phyloP scores from a whole-genome alignment of 2,797 vertebrate species.

The Hydrolagus colliei region DNA sequence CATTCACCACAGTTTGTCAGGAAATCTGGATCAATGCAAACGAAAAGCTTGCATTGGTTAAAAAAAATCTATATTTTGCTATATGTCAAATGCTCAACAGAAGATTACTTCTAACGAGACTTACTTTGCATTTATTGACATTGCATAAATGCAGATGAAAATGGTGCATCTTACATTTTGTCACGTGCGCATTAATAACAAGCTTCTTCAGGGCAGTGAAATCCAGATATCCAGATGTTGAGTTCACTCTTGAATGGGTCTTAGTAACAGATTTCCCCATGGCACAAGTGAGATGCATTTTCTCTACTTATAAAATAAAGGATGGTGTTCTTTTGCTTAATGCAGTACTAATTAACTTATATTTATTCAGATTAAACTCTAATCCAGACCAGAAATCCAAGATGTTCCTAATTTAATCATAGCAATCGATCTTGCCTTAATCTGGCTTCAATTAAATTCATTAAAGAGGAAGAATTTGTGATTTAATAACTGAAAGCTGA shows the following conservation, averaged over 20 bases:
- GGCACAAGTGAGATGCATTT: neutral
- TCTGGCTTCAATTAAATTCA: constrained; percentile 14
- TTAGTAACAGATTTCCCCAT: neutral
- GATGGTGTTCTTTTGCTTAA: neutral
- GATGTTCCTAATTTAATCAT: constrained; percentile 1
- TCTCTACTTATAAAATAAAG: neutral
- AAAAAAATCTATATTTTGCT: neutral
- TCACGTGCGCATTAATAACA: no score
- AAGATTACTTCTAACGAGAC: neutral
- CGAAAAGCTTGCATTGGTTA: neutral
- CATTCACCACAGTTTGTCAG: neutral
- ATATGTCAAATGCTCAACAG: neutral
- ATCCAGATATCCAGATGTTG: neutral
- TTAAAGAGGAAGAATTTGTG: neutral
- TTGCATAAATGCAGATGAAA: no score
- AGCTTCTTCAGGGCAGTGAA: neutral
- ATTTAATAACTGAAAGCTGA: neutral
- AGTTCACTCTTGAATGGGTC: neutral
- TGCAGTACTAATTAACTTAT: neutral
- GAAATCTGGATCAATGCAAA: neutral
- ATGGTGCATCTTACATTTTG: no score
- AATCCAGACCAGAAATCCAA: neutral
- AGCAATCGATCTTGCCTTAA: neutral
- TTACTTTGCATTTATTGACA: neutral
- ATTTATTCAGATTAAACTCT: neutral